These are phyloP conservation scores for Arion vulgaris DNA, from an alignment of 1,140 invertebrate species.

Conservation along the genomic window DNA sequence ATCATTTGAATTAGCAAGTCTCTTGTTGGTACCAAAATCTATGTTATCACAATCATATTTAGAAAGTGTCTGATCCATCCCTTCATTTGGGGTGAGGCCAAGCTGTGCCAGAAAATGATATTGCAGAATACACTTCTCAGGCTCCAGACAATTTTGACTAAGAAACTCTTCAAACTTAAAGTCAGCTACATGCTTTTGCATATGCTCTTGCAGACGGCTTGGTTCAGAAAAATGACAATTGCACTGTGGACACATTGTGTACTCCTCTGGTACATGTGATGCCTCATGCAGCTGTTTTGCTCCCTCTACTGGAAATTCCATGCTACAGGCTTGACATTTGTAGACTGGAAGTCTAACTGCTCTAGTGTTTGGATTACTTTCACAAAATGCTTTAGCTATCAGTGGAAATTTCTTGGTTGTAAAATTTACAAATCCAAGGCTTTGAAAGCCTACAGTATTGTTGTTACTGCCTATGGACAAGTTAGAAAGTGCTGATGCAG, in stretches of 20 bases:
- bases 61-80: not conserved
- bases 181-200: conserved; percentile 66
- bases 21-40: not conserved
- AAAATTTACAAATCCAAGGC: conserved; percentile 86
- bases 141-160: conserved; percentile 32
- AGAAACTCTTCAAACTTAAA: conserved; percentile 56
- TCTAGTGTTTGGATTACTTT: conserved; percentile 77
- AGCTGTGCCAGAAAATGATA: conserved; percentile 86
- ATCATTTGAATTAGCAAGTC: not conserved
- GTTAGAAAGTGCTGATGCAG: not conserved
- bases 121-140: conserved; percentile 68
- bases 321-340: conserved; percentile 81
- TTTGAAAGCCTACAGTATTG: conserved; percentile 77
- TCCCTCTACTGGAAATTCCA: conserved; percentile 83
- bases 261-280: conserved; percentile 59
- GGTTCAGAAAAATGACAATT: conserved; percentile 67
- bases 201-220: conserved; percentile 64
- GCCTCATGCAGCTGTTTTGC: conserved; percentile 77
- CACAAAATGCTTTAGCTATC: conserved; percentile 82
- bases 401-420: conserved; percentile 84
- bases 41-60: not conserved
- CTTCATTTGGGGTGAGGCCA: conserved; percentile 74
- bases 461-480: not conserved
- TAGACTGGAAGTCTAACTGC: conserved; percentile 76
- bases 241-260: conserved; percentile 63